Conservation (phyloP, 2,888 invertebrate genomes). For the Panopea generosa region DNA sequence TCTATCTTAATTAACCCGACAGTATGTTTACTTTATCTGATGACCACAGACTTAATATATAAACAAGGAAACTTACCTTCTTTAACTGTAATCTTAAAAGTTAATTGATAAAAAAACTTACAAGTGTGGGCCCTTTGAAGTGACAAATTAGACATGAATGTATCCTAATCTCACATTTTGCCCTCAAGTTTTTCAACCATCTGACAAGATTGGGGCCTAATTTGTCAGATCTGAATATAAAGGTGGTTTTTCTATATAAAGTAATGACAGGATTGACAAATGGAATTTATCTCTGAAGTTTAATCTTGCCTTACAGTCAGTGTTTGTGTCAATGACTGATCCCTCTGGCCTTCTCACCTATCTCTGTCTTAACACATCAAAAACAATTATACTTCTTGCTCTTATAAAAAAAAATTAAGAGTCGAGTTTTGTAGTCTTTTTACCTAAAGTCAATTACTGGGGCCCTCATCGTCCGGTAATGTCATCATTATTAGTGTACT, state of each 20-base stretch:
- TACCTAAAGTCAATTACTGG: too few species aligned
- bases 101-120: slow-evolving; percentile 12
- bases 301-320: slow-evolving; percentile 27
- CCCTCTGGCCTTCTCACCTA: slow-evolving; percentile 27
- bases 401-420: too few species aligned
- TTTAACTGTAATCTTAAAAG: slow-evolving; percentile 11
- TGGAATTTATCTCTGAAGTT: slow-evolving; percentile 35
- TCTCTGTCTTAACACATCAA: slow-evolving; percentile 9
- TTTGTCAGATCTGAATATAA: slow-evolving; percentile 40
- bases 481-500: too few species aligned
- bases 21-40: too few species aligned
- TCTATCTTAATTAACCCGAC: too few species aligned
- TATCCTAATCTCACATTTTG: slow-evolving; percentile 51
- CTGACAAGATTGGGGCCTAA: slow-evolving; percentile 40
- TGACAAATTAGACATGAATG: slow-evolving; percentile 52
- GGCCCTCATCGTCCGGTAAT: too few species aligned
- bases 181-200: slow-evolving; percentile 43
- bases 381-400: slow-evolving; percentile 32
- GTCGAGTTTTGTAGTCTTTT: too few species aligned
- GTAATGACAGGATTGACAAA: slow-evolving; percentile 52
- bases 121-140: slow-evolving; percentile 38
- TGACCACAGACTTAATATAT: too few species aligned
- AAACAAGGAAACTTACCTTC: not conserved
- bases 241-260: slow-evolving; percentile 46
- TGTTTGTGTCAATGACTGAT: slow-evolving; percentile 23